phyloP scores from a whole-genome alignment of 2,797 vertebrate genomes.

The Ctenopoma multispine region DNA sequence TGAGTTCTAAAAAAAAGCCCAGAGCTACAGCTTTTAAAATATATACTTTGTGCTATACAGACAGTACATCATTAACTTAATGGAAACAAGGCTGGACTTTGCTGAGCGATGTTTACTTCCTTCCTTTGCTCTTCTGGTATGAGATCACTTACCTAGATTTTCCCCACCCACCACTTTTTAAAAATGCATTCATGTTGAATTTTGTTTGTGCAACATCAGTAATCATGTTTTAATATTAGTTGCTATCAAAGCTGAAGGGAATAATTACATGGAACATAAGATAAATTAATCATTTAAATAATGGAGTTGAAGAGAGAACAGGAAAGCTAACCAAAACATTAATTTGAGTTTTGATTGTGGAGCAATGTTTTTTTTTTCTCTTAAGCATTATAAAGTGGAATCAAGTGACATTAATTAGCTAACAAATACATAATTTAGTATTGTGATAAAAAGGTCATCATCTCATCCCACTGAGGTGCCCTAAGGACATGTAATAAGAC shows the following conservation, averaged over 20 bases:
- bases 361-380: not conserved
- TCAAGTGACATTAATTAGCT: slow-evolving; percentile 42
- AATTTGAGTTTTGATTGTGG: not conserved
- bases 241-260: slow-evolving; percentile 5
- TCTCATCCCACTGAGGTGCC: not conserved
- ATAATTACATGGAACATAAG: not conserved
- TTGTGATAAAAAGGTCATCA: slow-evolving; percentile 42
- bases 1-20: slow-evolving; percentile 44
- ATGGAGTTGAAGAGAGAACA: not conserved
- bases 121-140: slow-evolving; percentile 8
- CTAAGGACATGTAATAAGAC: slow-evolving; percentile 2
- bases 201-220: not conserved
- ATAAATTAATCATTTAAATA: not conserved
- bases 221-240: not conserved
- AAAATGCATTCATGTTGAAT: not conserved
- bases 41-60: slow-evolving; percentile 57
- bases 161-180: slow-evolving; percentile 9
- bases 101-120: slow-evolving; percentile 28
- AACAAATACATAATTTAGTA: slow-evolving; percentile 41
- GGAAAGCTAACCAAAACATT: not conserved
- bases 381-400: slow-evolving; percentile 9
- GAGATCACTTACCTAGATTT: slow-evolving; percentile 25
- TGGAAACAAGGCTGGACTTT: slow-evolving; percentile 40
- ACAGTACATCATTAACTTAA: slow-evolving; percentile 62
- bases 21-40: slow-evolving; percentile 60